Base-by-base conservation (phyloP, 2,888 invertebrate genomes). In the Phanerotoma sp. region DNA sequence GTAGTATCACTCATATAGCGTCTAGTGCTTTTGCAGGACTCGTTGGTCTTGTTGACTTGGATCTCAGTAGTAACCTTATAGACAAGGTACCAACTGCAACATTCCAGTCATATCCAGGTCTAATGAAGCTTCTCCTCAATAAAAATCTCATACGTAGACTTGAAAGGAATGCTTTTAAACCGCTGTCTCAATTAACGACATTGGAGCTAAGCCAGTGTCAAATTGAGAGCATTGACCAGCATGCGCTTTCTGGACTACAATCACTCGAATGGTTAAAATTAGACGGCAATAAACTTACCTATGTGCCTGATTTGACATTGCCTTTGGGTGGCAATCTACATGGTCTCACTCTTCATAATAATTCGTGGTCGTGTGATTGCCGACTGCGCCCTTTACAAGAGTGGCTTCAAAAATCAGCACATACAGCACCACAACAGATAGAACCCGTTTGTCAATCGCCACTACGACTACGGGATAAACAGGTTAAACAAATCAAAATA, bases 341-440 rank as follows among this genome's bases (percentile, higher is more conserved):
- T 66, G 91, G 90, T 54, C 84, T 93, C 55, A 87, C 89, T 68
- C 79, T 94, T 64, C 88, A 93, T 74, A 88, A 87, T 74, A 94
- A 94, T 81, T 88, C 89, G 62, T 94, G 93, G 94, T 83, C 86
- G 65, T 94, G 94, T 78, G 91, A 93, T 77, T 94, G 94, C 77
- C 84, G 86, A 65, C 81, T 93, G 69, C 80, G 87, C 64, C 86
- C 89, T 67, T 79, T 93, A 69, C 86, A 90, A 71, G 79, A 82
- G 61, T 93, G 93, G 92, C 81, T 94, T 67, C 81, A 83, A 63
- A 85, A 84, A 71, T 72, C 75, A 0, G 66, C 69, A 0, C 87
- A 87, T 72, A 88, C 87, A 70, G 86, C 89, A 64, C 89, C 91
- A 7, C 87, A 89, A 71, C 83, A 86, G 25, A 85, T 87, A 50